Evolutionary conservation across 2,797 vertebrate genomes (phyloP).

Genomic region (Labeo calbasu): DNA sequence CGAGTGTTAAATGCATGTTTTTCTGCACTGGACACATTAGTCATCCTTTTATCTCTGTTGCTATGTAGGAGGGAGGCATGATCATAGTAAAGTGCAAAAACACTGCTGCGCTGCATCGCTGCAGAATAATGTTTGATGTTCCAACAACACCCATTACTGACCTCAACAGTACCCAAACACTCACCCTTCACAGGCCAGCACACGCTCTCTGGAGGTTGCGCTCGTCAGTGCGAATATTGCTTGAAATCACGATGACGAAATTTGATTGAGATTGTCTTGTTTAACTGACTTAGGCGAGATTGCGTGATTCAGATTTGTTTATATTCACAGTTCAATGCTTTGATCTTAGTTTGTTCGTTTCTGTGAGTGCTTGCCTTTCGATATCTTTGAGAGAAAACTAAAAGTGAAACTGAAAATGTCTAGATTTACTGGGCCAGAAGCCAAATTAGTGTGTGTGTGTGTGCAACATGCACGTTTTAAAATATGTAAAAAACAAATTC

Average conservation of each 20-base stretch:
- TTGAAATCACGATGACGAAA: conserved; percentile 17
- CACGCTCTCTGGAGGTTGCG: conserved; percentile 46
- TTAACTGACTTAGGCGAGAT: not conserved
- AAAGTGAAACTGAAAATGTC: not conserved
- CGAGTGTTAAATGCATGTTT: conserved; percentile 41
- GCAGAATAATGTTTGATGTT: conserved; percentile 55
- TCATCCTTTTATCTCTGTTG: conserved; percentile 46
- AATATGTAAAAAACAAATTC: not conserved
- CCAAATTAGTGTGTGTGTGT: not conserved
- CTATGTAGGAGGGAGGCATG: conserved; percentile 41
- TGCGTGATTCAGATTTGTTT: not conserved
- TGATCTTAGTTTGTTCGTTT: not conserved
- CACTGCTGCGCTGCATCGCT: conserved; percentile 41
- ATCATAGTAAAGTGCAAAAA: conserved; percentile 49
- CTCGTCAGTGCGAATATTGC: not conserved
- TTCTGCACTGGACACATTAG: conserved; percentile 41
- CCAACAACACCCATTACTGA: conserved; percentile 53
- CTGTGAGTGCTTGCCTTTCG: not conserved
- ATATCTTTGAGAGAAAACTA: not conserved
- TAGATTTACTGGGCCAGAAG: not conserved
- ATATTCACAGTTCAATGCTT: not conserved
- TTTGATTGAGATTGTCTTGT: conserved; percentile 20
- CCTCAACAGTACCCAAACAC: conserved; percentile 55
- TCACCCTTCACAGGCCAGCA: conserved; percentile 40
- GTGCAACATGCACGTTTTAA: not conserved